Base-by-base conservation (phyloP, 2,888 invertebrate species). In the Pseudococcus longispinus region DNA sequence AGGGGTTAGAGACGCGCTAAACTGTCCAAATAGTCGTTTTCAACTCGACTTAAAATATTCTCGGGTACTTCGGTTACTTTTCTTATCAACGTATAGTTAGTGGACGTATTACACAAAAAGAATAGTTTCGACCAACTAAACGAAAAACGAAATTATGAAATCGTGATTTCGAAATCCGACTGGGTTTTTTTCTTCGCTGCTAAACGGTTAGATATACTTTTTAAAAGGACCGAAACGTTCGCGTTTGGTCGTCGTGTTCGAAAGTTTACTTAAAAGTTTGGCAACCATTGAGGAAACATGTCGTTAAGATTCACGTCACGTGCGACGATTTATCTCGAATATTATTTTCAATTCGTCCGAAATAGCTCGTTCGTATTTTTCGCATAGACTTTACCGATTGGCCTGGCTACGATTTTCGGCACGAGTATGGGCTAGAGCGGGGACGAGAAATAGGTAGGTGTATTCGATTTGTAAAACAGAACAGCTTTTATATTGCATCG, bases 301-400 rank as follows among this genome's bases (percentile, higher is more conserved):
- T 42, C 37, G 77, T 80, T 42, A 29, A 42, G 42, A 80, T 80
- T 80, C 77, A 42, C 20, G 20, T 4, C 77, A 80, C 77, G 77
- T 80, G 42, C 77, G 42, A 42, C 77, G 77, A 80, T 80, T 80
- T 80, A 80, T 80, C 77, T 80, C 77, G 77, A 80, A 80, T 80
- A 80, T 80, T 80, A 80, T 80, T 80, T 80, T 80, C 77, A 80
- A 80, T 80, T 80, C 77, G 77, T 80, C 42, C 77, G 77, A 80
- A 37, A 80, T 80, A 20, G 77, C 77, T 80, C 77, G 77, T 80
- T 80, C 37, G 42, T 80, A 80, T 80, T 37, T 80, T 80, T 80
- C 42, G 77, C 77, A 29, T 20, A 80, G 77, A 42, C 29, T 42
- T 80, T 42, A 42, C 20, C 37, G 20, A 80, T 80, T 80, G 77